Percentiles rank a stretch among this genome's conserved stretches.
Evolutionary conservation across 1,140 invertebrate genomes (phyloP).

Genomic region (Lepidurus arcticus): DNA sequence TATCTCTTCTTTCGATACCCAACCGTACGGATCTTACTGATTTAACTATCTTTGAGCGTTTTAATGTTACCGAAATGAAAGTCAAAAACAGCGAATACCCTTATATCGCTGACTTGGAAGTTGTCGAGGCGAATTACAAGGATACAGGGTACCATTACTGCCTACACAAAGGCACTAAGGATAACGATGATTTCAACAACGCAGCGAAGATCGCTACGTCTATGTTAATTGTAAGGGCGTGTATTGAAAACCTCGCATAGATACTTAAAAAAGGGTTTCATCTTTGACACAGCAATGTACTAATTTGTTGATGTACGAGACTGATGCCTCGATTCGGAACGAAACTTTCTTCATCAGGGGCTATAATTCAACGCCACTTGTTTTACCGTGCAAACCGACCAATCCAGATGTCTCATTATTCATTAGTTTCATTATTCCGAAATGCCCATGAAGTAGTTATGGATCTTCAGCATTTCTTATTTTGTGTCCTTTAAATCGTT

Average conservation of each 20-base stretch:
- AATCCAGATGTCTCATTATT: constrained; percentile 16
- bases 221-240: neutral
- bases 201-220: neutral
- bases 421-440: neutral
- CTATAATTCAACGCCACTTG: neutral
- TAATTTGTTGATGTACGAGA: neutral
- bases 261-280: neutral
- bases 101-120: neutral
- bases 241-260: neutral
- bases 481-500: neutral
- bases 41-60: neutral
- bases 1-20: neutral
- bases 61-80: neutral
- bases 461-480: neutral
- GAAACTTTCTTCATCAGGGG: neutral
- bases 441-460: neutral
- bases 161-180: neutral
- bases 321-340: neutral
- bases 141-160: constrained; percentile 25
- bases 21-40: neutral
- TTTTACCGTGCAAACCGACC: constrained; percentile 30
- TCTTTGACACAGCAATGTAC: neutral
- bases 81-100: neutral
- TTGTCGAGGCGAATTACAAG: neutral
- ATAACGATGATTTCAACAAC: neutral